Base-by-base conservation (phyloP, 2,797 vertebrate genomes). In the Paramormyrops hopkinsi region DNA sequence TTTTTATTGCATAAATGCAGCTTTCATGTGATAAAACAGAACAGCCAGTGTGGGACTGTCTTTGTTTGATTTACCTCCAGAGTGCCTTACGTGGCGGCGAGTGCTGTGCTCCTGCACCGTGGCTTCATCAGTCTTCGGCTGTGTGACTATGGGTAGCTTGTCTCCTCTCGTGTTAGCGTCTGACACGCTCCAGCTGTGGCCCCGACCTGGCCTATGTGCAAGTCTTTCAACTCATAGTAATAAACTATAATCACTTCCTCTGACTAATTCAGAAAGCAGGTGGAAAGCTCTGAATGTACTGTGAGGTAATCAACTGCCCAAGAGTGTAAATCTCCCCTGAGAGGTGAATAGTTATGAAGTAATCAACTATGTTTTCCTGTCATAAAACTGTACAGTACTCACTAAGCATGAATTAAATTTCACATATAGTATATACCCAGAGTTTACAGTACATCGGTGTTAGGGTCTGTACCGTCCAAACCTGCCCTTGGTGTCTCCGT, bases 181-280 rank as follows among this genome's bases (percentile, higher is more conserved):
- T 19, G 12, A 25, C 29, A 69, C 56, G 8, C 56, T 19, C 33
- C 19, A 44, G 19, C 59, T 33, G 14, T 41, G 29, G 51, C 50
- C 50, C 29, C 29, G 2, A 44, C 14, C 54, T 87, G 56, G 86
- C 53, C 56, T 87, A 22, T 12, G 17, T 65, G 33, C 37, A 65
- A 54, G 56, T 33, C 33, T 87, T 87, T 59, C 54, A 87, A 46
- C 54, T 48, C 54, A 48, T 41, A 25, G 19, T 88, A 88, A 65
- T 88, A 88, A 69, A 59, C 53, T 59, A 41, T 87, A 65, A 88
- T 88, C 41, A 25, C 86, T 88, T 87, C 56, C 86, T 65, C 29
- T 88, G 62, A 12, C 56, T 88, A 88, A 88, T 69, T 88, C 53
- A 41, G 51, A 87, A 59, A 59, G 44, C 85, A 37, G 85, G 85